A percentile compares a stretch with the other conserved stretches of the same genome.
Conservation (phyloP, 2,113 vertebrate species). For the Tachuris rubrigastra region DNA sequence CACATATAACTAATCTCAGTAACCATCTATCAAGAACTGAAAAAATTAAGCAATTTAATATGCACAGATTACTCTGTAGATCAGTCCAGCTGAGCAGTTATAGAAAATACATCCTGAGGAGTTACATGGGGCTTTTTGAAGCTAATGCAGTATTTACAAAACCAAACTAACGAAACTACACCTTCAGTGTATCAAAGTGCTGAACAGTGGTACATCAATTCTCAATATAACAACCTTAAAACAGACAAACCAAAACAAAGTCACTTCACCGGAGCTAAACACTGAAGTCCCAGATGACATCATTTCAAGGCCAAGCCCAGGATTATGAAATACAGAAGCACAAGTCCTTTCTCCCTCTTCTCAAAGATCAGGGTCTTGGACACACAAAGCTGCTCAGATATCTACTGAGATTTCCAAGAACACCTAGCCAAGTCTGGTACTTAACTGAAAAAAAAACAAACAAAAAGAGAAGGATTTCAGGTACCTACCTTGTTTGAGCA, state of each 20-base stretch:
- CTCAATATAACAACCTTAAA: background rate
- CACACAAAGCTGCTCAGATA: background rate
- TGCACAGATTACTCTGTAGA: constrained; percentile 23
- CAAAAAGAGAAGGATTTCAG: background rate
- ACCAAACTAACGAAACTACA: background rate
- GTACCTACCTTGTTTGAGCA: background rate
- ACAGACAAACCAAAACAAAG: background rate
- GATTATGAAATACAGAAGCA: background rate
- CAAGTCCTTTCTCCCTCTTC: background rate
- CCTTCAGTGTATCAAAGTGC: background rate
- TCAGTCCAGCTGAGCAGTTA: background rate
- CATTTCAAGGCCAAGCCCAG: background rate
- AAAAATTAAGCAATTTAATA: constrained; percentile 35
- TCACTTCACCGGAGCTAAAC: background rate
- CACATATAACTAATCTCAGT: constrained; percentile 33
- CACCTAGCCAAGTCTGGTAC: background rate
- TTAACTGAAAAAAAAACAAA: background rate
- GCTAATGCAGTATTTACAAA: background rate
- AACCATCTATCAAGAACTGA: constrained; percentile 18
- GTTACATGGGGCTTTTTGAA: background rate
- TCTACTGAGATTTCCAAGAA: background rate
- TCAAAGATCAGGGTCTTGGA: background rate
- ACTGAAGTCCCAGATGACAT: background rate
- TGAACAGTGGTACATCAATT: background rate
- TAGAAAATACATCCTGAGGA: background rate